Evolutionary conservation across 2,113 vertebrate species (phyloP).

Genomic region (Pomatorhinus ruficollis): DNA sequence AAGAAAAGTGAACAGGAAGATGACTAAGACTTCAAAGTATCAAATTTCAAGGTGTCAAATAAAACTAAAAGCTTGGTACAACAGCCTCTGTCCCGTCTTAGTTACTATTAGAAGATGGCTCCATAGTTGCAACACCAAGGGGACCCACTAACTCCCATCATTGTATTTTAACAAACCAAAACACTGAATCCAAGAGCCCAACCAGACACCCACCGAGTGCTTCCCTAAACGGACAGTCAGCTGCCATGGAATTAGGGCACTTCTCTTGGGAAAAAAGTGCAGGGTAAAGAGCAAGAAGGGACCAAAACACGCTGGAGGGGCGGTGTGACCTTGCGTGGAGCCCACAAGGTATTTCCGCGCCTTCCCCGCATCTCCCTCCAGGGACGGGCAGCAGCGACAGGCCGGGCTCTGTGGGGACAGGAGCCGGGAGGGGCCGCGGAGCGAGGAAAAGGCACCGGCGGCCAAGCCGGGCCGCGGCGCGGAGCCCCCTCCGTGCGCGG

Average conservation of each 20-base stretch:
- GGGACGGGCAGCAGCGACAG: not conserved
- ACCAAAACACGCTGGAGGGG: accelerated
- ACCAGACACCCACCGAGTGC: not conserved
- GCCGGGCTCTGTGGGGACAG: accelerated
- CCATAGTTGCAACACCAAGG: not conserved
- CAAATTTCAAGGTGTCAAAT: not conserved
- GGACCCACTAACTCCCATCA: not conserved
- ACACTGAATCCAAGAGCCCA: not conserved
- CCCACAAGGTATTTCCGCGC: not conserved
- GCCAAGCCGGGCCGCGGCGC: not conserved
- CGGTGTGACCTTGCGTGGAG: not conserved
- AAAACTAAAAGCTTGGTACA: not conserved
- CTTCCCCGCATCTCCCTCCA: not conserved
- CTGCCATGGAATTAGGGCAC: not conserved
- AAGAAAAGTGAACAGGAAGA: not conserved
- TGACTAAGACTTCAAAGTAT: not conserved
- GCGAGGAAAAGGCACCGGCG: not conserved
- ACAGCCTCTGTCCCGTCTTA: not conserved
- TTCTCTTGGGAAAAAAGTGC: not conserved
- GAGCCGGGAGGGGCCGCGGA: not conserved
- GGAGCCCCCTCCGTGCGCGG: not conserved
- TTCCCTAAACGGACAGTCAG: not conserved
- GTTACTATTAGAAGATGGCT: too few relatives aligned
- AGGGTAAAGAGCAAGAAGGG: not conserved
- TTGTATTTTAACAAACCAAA: not conserved